Percentiles rank a stretch among this genome's conserved stretches.
Evolutionary conservation across 2,888 invertebrate genomes (phyloP).

Genomic region (Neocrepidodera transversa): DNA sequence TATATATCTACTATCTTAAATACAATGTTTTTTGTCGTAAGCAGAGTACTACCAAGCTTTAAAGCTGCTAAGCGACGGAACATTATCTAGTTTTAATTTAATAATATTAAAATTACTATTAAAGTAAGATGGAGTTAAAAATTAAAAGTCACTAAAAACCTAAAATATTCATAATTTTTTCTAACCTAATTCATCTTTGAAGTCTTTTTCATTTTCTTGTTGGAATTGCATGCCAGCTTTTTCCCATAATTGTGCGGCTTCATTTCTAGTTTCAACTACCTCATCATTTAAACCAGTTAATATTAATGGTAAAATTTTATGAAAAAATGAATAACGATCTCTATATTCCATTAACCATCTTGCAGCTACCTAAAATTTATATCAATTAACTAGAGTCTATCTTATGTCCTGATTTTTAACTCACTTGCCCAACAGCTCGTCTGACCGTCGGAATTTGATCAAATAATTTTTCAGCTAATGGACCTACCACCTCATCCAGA

Average conservation of each 20-base stretch:
- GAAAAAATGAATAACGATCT: slow-evolving; percentile 91
- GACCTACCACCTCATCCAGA: slow-evolving; percentile 72
- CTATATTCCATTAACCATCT: slow-evolving; percentile 78
- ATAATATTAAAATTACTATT: too few relatives aligned
- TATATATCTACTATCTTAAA: too few relatives aligned
- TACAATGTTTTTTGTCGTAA: too few relatives aligned
- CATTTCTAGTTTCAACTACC: slow-evolving; percentile 72
- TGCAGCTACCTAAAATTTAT: slow-evolving; percentile 65
- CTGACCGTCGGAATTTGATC: slow-evolving; percentile 84
- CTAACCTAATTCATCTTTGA: slow-evolving; percentile 74
- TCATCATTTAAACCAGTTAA: slow-evolving; percentile 88
- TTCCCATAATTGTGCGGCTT: slow-evolving; percentile 72
- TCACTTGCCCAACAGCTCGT: slow-evolving; percentile 71
- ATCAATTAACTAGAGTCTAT: too few relatives aligned
- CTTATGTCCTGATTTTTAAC: neutral
- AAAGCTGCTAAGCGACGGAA: too few relatives aligned
- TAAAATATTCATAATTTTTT: neutral
- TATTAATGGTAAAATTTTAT: slow-evolving; percentile 82
- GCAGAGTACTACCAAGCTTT: too few relatives aligned
- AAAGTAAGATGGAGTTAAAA: too few relatives aligned
- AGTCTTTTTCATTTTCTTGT: slow-evolving; percentile 85
- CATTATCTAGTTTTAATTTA: too few relatives aligned
- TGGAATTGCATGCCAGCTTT: slow-evolving; percentile 79
- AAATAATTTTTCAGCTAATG: slow-evolving; percentile 87
- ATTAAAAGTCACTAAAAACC: too few relatives aligned